Base-by-base conservation (phyloP, 2,797 vertebrate genomes). In the Phataginus tricuspis region DNA sequence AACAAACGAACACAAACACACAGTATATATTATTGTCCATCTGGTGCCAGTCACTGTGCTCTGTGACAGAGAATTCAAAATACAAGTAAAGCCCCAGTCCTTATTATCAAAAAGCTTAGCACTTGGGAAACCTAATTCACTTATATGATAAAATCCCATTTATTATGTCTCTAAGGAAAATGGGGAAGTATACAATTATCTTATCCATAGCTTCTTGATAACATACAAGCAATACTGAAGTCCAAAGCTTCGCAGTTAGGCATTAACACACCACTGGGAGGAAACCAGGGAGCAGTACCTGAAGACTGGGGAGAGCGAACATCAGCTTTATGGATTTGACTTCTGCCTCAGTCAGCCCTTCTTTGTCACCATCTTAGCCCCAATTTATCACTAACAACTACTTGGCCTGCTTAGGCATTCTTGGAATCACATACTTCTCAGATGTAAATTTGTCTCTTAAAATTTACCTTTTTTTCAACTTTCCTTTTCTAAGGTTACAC, bases 371-470 rank as follows among this genome's bases (percentile, higher is more conserved):
- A 6, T 8, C 51, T 78, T 39, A 45, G 27, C 16, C 18, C 21
- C 19, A 31, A 18, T 31, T 90, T 61, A 59, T 31, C 13, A 9
- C 10, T 18, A 57, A 1, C 18, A 82, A 64, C 8, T 68, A 7
- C 5, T 0, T 49, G 37, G 29, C n/a, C n/a, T 86, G 8, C 15
- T 72, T 75, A 21, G 78, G 25, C 27, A 74, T 34, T 94, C 61
- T 74, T 59, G 42, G 71, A 87, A 85, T 55, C 29, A 55, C 16
- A 86, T 34, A 68, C 11, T 19, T 96, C 6, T 25, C 45, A 69
- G 4, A 88, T 75, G 13, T 84, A 84, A 93, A 68, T 45, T 80
- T 68, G 8, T 37, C 31, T 80, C 74, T 95, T 97, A 94, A 79
- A 75, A 57, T 79, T 95, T 75, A 49, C 5, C 79, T 71, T 49